Evolutionary conservation across 2,113 vertebrate species (phyloP).

Genomic region (Toxotes jaculatrix): DNA sequence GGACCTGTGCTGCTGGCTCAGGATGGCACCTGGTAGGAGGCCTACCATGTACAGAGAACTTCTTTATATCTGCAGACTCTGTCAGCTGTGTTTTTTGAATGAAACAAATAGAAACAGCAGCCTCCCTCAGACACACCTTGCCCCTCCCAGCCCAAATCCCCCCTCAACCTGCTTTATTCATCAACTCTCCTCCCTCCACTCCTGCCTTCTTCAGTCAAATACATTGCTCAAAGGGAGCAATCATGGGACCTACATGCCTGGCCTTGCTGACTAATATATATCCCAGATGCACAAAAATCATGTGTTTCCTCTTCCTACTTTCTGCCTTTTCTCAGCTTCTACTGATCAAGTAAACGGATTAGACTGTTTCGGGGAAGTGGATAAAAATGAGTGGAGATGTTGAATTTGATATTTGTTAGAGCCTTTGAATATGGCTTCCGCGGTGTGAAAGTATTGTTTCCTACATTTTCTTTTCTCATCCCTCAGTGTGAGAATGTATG

Average conservation of each 20-base stretch:
- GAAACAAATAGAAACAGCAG: constrained; percentile 39
- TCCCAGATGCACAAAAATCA: constrained; percentile 72
- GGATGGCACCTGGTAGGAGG: neutral
- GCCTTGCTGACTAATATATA: constrained; percentile 77
- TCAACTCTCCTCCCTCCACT: constrained; percentile 50
- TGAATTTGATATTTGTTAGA: neutral
- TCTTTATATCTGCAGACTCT: constrained; percentile 10
- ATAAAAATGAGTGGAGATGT: neutral
- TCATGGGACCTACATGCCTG: constrained; percentile 72
- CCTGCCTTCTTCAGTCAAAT: constrained; percentile 63
- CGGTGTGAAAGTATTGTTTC: neutral
- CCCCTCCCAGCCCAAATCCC: constrained; percentile 37
- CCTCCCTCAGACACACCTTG: constrained; percentile 58
- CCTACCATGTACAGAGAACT: neutral
- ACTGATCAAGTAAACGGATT: constrained; percentile 38
- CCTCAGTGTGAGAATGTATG: neutral
- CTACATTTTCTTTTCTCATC: neutral
- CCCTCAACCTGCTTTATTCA: constrained; percentile 73
- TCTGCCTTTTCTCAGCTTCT: constrained; percentile 69
- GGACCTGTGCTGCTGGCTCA: neutral
- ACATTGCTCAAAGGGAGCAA: constrained; percentile 65
- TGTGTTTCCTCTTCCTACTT: constrained; percentile 76
- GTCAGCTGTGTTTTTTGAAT: constrained; percentile 23
- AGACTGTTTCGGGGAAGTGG: neutral
- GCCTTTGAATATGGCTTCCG: neutral